Percentiles rank a stretch among this genome's conserved stretches.
Conservation (phyloP, 2,113 vertebrate species). For the Petrocephalus microphthalmus region DNA sequence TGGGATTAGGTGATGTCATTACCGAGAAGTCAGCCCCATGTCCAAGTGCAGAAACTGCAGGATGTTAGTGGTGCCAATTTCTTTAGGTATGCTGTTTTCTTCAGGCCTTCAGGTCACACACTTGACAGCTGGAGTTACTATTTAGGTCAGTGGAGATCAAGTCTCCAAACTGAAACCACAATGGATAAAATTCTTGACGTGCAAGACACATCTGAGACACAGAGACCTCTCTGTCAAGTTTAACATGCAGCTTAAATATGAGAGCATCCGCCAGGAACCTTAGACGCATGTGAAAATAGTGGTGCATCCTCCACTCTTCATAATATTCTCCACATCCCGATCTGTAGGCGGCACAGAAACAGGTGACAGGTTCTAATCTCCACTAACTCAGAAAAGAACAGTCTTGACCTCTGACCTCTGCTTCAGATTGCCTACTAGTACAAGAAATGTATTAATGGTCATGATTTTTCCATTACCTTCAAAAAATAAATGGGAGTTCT, state of each 20-base stretch:
- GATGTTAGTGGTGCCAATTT: background rate
- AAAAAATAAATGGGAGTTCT: background rate
- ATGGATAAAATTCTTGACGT: background rate
- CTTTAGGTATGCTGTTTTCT: background rate
- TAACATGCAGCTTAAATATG: background rate
- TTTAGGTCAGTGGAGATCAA: background rate
- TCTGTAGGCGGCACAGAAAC: background rate
- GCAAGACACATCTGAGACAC: too few species aligned
- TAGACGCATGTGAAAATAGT: background rate
- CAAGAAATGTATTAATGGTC: background rate
- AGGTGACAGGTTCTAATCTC: background rate
- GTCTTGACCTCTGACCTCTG: background rate
- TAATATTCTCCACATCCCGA: background rate
- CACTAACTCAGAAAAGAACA: background rate
- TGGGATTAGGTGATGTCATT: constrained; percentile 1
- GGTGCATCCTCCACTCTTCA: background rate
- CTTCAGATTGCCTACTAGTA: background rate
- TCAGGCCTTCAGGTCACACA: background rate
- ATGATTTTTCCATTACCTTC: background rate
- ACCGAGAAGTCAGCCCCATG: background rate
- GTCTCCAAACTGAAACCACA: background rate
- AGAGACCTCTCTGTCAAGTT: background rate
- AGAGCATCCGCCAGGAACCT: background rate
- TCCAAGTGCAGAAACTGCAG: background rate
- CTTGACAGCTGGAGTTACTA: constrained; percentile 6